These are phyloP conservation scores for Arctia plantaginis DNA, from an alignment of 2,888 invertebrate genomes.

Conservation along the genomic window DNA sequence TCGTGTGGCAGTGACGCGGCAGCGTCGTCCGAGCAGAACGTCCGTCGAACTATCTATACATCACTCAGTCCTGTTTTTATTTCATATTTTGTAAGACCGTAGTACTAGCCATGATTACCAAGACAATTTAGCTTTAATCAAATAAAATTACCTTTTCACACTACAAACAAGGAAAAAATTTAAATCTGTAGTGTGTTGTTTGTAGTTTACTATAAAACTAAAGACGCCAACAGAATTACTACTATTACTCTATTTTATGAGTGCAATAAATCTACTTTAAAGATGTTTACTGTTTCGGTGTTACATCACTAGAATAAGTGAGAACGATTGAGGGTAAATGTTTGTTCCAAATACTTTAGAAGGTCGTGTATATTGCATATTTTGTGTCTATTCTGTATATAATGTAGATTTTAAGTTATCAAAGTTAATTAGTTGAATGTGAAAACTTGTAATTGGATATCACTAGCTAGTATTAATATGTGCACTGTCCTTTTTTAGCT, in stretches of 20 bases:
- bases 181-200: slow-evolving; percentile 30
- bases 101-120: too few species aligned
- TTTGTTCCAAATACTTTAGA: neutral
- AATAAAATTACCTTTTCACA: slow-evolving; percentile 3
- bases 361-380: neutral
- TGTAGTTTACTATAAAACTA: slow-evolving; percentile 30
- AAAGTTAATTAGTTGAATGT: too few species aligned
- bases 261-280: slow-evolving; percentile 44
- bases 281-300: slow-evolving; percentile 46
- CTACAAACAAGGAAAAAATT: slow-evolving; percentile 16
- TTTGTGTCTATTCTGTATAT: neutral
- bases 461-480: too few species aligned
- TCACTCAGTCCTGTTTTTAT: too few species aligned
- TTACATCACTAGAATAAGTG: slow-evolving; percentile 17
- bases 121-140: neutral
- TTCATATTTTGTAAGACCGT: neutral
- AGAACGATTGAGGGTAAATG: slow-evolving; percentile 11
- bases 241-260: slow-evolving; percentile 47
- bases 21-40: too few species aligned
- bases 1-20: too few species aligned
- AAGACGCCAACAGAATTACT: slow-evolving; percentile 27
- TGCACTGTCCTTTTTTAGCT: too few species aligned
- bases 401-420: too few species aligned
- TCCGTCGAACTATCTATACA: too few species aligned
- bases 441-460: too few species aligned